Percentiles rank a stretch among this genome's conserved stretches.
Evolutionary conservation across 2,113 vertebrate species (phyloP).

Genomic region (Datnioides undecimradiatus): DNA sequence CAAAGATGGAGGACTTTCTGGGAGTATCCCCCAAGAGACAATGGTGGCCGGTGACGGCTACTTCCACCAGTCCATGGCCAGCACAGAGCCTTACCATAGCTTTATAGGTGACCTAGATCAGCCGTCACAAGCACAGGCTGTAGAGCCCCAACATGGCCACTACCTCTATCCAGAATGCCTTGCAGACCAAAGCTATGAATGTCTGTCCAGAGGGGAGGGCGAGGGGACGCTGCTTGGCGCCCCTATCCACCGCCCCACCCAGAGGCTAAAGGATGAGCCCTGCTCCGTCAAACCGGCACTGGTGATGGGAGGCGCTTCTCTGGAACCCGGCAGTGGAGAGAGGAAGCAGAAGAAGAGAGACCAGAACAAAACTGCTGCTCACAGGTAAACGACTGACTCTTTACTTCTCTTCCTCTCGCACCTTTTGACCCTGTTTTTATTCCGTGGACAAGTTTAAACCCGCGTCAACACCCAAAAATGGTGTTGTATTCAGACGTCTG

Average conservation of each 20-base stretch:
- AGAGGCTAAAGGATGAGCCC: constrained; percentile 82
- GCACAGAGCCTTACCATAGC: constrained; percentile 84
- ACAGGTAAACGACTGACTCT: constrained; percentile 79
- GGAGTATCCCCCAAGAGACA: constrained; percentile 80
- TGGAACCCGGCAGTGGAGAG: constrained; percentile 79
- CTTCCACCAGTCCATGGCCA: constrained; percentile 81
- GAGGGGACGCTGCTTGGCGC: constrained; percentile 79
- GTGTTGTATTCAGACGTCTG: neutral
- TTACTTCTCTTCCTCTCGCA: neutral
- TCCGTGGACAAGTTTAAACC: too few species aligned
- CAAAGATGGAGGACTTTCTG: constrained; percentile 81
- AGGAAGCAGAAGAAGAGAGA: constrained; percentile 95
- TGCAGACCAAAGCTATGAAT: constrained; percentile 86
- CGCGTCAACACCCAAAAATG: neutral
- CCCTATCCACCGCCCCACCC: constrained; percentile 80
- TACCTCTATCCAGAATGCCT: constrained; percentile 88
- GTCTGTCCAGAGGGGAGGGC: constrained; percentile 84
- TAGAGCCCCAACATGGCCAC: constrained; percentile 83
- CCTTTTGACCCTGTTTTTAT: too few species aligned
- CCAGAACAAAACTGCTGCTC: constrained; percentile 94
- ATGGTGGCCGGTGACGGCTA: constrained; percentile 80
- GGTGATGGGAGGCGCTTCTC: constrained; percentile 59
- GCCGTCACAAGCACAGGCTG: constrained; percentile 78
- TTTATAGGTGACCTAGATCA: constrained; percentile 84
- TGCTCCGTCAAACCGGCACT: constrained; percentile 79